Evolutionary conservation across 2,797 vertebrate genomes (phyloP).

Genomic region (Novumbra hubbsi): DNA sequence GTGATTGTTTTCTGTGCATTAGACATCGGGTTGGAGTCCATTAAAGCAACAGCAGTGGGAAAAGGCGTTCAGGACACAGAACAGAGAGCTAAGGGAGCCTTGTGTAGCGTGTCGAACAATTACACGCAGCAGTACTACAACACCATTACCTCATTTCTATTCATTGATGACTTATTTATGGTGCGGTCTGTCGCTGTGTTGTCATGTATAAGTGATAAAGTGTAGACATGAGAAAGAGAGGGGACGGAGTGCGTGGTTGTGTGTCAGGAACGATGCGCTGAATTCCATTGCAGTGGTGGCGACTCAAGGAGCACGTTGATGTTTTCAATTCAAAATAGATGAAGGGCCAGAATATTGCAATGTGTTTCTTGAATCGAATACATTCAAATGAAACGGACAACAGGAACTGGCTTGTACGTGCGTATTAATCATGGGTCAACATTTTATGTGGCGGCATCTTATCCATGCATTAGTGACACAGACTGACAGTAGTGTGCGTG

Average conservation of each 20-base stretch:
- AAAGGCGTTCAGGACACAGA: slow-evolving; percentile 23
- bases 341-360: neutral
- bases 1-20: slow-evolving; percentile 41
- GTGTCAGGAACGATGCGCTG: neutral
- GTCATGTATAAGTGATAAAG: slow-evolving; percentile 41
- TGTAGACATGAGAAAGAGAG: slow-evolving; percentile 18
- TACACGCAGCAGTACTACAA: slow-evolving; percentile 26
- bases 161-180: slow-evolving; percentile 44
- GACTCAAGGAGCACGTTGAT: neutral
- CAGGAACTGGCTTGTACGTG: neutral
- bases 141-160: slow-evolving; percentile 37
- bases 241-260: neutral
- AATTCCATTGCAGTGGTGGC: neutral
- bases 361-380: neutral
- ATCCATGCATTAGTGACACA: neutral
- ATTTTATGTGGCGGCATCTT: neutral
- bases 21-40: slow-evolving; percentile 37
- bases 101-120: slow-evolving; percentile 4
- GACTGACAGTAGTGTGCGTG: neutral
- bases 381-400: neutral
- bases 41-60: slow-evolving; percentile 40
- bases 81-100: slow-evolving; percentile 12
- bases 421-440: neutral
- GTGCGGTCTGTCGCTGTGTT: slow-evolving; percentile 30
- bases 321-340: neutral